A percentile compares a stretch with the other conserved stretches of the same genome.
Evolutionary conservation across 1,140 invertebrate genomes (phyloP).

Genomic region (Papilio dardanus): DNA sequence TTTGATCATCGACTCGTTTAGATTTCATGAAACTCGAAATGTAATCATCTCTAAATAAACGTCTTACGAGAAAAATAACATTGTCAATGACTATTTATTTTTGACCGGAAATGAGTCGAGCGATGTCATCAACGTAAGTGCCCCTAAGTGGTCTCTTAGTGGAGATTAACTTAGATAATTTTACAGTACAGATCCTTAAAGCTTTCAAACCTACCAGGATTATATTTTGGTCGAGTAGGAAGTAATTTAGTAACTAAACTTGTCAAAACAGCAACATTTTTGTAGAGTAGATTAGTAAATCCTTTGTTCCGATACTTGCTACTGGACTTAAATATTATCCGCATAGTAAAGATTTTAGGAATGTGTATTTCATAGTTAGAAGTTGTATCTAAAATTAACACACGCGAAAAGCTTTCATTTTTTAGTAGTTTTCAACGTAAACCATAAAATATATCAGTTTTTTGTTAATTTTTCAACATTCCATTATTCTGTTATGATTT

Average conservation of each 20-base stretch:
- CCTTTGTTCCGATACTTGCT: no score
- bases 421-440: background rate
- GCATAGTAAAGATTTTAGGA: background rate
- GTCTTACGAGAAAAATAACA: background rate
- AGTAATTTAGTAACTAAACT: no score
- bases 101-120: background rate
- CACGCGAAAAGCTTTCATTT: background rate
- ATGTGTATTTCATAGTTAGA: background rate
- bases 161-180: no score
- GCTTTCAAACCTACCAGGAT: no score
- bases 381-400: background rate
- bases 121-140: background rate
- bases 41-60: background rate
- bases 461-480: background rate
- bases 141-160: no score
- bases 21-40: background rate
- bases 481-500: background rate
- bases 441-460: background rate
- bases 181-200: no score
- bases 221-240: no score
- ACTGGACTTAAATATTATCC: no score
- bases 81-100: slow-evolving; percentile 9
- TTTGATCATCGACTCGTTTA: background rate
- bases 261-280: no score
- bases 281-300: no score